Conservation (phyloP, 2,888 invertebrate species). For the Agrochola circellaris region DNA sequence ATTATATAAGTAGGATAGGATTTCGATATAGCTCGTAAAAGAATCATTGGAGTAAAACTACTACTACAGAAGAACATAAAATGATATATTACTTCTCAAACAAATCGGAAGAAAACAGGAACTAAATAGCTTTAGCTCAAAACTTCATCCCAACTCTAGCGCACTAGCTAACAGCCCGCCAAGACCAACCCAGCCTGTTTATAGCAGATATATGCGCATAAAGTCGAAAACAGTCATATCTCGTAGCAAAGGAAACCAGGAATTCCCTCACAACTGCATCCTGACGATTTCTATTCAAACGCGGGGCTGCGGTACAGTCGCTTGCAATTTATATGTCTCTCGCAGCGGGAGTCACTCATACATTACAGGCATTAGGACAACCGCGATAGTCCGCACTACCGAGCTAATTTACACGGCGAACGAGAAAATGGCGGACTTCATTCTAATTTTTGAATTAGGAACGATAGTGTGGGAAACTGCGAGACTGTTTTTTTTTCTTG, state of each 20-base stretch:
- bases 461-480: constrained; percentile 10
- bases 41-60: not conserved
- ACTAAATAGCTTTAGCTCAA: constrained; percentile 40
- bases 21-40: not conserved
- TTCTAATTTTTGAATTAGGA: constrained; percentile 59
- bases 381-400: constrained; percentile 68
- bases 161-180: constrained; percentile 21
- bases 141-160: constrained; percentile 37
- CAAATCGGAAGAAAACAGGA: constrained; percentile 32
- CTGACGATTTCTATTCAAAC: constrained; percentile 72
- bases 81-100: not conserved
- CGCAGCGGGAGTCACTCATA: constrained; percentile 79
- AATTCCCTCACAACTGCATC: constrained; percentile 63
- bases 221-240: constrained; percentile 64
- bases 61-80: not conserved
- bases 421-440: constrained; percentile 50
- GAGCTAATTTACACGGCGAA: constrained; percentile 61
- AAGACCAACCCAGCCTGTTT: constrained; percentile 48
- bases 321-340: constrained; percentile 85
- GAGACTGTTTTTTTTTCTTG: not conserved
- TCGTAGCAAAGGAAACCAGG: constrained; percentile 60
- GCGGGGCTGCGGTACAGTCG: constrained; percentile 58
- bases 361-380: constrained; percentile 75
- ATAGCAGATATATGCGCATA: constrained; percentile 63
- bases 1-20: too few relatives aligned